A percentile compares a stretch with the other conserved stretches of the same genome.
Conservation (phyloP, 2,113 vertebrate species). For the Notothenia rossii region DNA sequence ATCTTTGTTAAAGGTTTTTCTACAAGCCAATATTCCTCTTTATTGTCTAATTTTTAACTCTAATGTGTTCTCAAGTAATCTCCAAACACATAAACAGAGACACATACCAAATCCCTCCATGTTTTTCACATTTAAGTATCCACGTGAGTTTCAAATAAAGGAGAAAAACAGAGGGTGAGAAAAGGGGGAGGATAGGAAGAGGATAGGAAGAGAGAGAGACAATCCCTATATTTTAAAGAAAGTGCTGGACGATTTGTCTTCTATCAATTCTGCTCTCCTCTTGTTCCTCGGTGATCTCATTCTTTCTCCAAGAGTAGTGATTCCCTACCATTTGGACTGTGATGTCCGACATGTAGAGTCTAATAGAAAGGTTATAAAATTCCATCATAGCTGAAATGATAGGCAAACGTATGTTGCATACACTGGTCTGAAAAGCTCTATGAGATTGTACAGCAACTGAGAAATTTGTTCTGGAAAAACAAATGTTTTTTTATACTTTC, state of each 20-base stretch:
- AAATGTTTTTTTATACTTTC: background rate
- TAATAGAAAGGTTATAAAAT: background rate
- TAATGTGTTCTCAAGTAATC: slow-evolving; percentile 15
- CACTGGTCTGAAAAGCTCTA: background rate
- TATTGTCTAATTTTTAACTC: too few species aligned
- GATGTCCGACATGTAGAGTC: slow-evolving; percentile 1
- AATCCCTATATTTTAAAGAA: background rate
- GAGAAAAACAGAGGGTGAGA: background rate
- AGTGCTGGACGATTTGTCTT: background rate
- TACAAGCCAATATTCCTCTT: too few species aligned
- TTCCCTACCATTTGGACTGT: slow-evolving; percentile 3
- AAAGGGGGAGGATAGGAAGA: too few species aligned
- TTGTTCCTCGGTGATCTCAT: background rate
- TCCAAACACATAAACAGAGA: background rate
- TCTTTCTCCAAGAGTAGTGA: slow-evolving; percentile 2
- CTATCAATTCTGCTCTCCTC: background rate
- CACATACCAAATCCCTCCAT: background rate
- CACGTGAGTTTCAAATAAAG: background rate
- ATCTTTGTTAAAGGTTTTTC: slow-evolving; percentile 12
- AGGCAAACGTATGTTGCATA: background rate
- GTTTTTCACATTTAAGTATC: slow-evolving; percentile 9
- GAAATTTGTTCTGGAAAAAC: background rate
- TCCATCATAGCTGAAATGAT: background rate
- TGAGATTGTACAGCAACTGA: background rate
- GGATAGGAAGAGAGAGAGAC: background rate